These are phyloP conservation scores for Melanostoma mellinum DNA, from an alignment of 2,888 invertebrate species.

Conservation along the genomic window DNA sequence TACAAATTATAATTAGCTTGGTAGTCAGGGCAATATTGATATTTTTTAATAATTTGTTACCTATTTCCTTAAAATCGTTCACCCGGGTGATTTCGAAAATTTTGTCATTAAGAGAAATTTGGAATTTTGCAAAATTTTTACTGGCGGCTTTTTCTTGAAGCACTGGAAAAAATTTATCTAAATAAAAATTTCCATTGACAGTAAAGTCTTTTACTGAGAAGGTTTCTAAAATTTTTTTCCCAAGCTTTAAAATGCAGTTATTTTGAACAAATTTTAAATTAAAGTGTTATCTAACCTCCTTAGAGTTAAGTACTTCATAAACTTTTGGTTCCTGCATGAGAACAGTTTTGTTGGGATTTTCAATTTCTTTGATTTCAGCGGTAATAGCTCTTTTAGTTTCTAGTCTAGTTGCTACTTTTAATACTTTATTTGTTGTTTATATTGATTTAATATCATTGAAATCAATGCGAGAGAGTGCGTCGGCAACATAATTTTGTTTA, in stretches of 20 bases:
- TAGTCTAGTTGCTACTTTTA: slow-evolving; percentile 21
- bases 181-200: slow-evolving; percentile 24
- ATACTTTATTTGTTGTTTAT: background rate
- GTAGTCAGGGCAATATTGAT: slow-evolving; percentile 17
- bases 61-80: slow-evolving; percentile 15
- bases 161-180: slow-evolving; percentile 29
- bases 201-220: slow-evolving; percentile 24
- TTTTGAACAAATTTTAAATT: slow-evolving; percentile 17
- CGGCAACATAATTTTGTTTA: slow-evolving; percentile 65
- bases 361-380: background rate
- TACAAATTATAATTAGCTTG: background rate
- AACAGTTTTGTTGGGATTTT: background rate
- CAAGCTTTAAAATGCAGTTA: slow-evolving; percentile 30
- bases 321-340: slow-evolving; percentile 2
- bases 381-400: background rate
- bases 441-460: slow-evolving; percentile 38
- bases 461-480: slow-evolving; percentile 61
- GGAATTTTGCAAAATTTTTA: slow-evolving; percentile 26
- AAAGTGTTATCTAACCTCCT: slow-evolving; percentile 22
- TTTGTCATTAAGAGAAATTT: slow-evolving; percentile 15
- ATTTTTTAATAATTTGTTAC: slow-evolving; percentile 21
- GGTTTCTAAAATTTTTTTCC: slow-evolving; percentile 20
- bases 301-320: slow-evolving; percentile 23
- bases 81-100: slow-evolving; percentile 6
- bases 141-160: slow-evolving; percentile 14